A percentile compares a stretch with the other conserved stretches of the same genome.
phyloP scores from a whole-genome alignment of 2,797 vertebrate genomes.

The Emys orbicularis region DNA sequence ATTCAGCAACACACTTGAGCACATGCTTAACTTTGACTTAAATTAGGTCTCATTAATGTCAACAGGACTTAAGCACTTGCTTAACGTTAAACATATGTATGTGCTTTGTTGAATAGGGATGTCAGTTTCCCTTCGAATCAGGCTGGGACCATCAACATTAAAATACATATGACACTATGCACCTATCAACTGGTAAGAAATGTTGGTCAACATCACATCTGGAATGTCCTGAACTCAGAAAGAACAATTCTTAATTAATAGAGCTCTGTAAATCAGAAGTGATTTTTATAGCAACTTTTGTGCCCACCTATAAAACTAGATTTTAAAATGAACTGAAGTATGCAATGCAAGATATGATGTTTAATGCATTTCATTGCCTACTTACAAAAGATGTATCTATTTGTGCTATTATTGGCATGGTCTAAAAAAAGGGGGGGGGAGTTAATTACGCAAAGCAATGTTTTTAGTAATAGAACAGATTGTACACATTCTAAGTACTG shows the following conservation, averaged over 20 bases:
- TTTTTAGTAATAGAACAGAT: not conserved
- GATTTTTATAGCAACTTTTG: not conserved
- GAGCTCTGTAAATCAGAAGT: not conserved
- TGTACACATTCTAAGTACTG: not conserved
- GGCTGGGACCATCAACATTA: not conserved
- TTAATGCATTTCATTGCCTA: not conserved
- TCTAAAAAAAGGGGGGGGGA: not conserved
- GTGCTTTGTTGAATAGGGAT: not conserved
- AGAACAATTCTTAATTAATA: not conserved
- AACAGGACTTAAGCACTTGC: not conserved
- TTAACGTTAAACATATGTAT: not conserved
- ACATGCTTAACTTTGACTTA: not conserved
- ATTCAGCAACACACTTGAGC: not conserved
- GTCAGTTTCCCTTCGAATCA: not conserved
- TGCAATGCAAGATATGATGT: not conserved
- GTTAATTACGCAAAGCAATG: not conserved
- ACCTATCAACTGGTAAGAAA: not conserved
- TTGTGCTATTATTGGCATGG: not conserved
- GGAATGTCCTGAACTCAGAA: not conserved
- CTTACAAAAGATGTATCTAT: not conserved
- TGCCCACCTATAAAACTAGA: not conserved
- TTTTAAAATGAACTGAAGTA: not conserved
- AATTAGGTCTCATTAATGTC: no score
- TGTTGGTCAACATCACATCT: not conserved
- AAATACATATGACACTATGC: not conserved